Evolutionary conservation across 2,888 invertebrate genomes (phyloP).

Genomic region (Leptinotarsa peninsularis): DNA sequence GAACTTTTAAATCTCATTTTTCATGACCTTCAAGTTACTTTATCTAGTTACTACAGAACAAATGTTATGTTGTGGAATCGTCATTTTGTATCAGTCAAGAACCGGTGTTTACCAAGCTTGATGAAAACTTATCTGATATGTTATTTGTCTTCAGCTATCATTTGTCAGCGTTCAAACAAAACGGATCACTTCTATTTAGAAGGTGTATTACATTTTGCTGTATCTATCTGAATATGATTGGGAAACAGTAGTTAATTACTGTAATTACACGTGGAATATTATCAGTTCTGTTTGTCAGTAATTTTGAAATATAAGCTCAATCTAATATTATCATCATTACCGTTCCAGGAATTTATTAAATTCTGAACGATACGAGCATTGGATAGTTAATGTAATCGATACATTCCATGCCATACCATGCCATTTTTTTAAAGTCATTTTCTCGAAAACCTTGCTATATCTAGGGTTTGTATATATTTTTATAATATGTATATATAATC

Average conservation of each 20-base stretch:
- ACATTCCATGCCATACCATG: not conserved
- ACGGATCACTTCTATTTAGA: slow-evolving; percentile 32
- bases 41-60: not conserved
- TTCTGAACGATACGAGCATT: slow-evolving; percentile 12
- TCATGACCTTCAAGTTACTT: no score
- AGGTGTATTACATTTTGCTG: slow-evolving; percentile 37
- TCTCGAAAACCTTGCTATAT: no score
- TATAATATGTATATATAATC: no score
- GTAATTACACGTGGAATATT: slow-evolving; percentile 51
- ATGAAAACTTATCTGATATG: slow-evolving; percentile 29
- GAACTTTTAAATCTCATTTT: no score
- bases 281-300: slow-evolving; percentile 48
- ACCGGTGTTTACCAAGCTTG: slow-evolving; percentile 15
- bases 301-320: slow-evolving; percentile 48
- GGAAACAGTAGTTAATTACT: slow-evolving; percentile 49
- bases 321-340: slow-evolving; percentile 46
- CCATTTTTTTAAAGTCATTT: no score
- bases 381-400: not conserved
- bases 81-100: slow-evolving; percentile 1
- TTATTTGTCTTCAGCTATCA: slow-evolving; percentile 31
- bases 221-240: slow-evolving; percentile 45
- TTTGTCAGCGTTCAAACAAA: slow-evolving; percentile 32
- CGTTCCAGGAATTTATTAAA: slow-evolving; percentile 38
- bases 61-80: not conserved
- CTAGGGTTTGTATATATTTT: no score